A percentile compares a stretch with the other conserved stretches of the same genome.
These are phyloP conservation scores for Thalassoma bifasciatum DNA, from an alignment of 2,113 vertebrate species.

Conservation along the genomic window DNA sequence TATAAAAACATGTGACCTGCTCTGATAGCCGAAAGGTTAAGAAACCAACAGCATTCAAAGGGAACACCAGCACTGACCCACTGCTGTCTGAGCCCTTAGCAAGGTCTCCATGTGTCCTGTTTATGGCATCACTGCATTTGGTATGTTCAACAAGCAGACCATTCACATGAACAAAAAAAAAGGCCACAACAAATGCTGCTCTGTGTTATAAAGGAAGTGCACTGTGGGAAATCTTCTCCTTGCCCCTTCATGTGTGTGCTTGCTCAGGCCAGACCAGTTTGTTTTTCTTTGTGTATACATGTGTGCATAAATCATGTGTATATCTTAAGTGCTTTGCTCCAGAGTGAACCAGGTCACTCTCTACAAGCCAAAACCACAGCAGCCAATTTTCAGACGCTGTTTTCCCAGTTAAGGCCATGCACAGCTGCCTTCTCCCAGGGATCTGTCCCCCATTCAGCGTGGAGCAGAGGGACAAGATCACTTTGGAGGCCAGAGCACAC, in stretches of 20 bases:
- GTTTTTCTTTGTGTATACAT: slow-evolving; percentile 20
- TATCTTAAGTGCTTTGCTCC: background rate
- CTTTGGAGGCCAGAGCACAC: slow-evolving; percentile 25
- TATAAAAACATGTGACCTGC: slow-evolving; percentile 29
- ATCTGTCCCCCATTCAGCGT: slow-evolving; percentile 32
- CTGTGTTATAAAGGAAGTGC: slow-evolving; percentile 25
- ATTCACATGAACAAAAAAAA: slow-evolving; percentile 10
- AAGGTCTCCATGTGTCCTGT: slow-evolving; percentile 11
- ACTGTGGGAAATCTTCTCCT: slow-evolving; percentile 56
- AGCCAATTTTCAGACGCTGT: slow-evolving; percentile 34
- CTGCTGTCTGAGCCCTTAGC: slow-evolving; percentile 19
- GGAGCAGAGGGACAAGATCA: slow-evolving; percentile 38
- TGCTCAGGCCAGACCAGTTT: slow-evolving; percentile 11
- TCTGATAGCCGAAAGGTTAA: slow-evolving; percentile 24
- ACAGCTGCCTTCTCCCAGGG: slow-evolving; percentile 66
- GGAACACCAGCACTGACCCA: slow-evolving; percentile 1
- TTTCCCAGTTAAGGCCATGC: slow-evolving; percentile 52
- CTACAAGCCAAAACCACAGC: slow-evolving; percentile 17
- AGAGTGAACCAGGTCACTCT: slow-evolving; percentile 1
- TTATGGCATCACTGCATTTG: slow-evolving; percentile 31
- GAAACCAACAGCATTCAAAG: slow-evolving; percentile 18
- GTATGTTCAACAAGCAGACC: slow-evolving; percentile 19
- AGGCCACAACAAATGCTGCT: slow-evolving; percentile 11
- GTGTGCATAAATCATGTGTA: background rate
- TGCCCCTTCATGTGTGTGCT: background rate